Evolutionary conservation across 2,113 vertebrate genomes (phyloP).

Genomic region (Laterallus jamaicensis): DNA sequence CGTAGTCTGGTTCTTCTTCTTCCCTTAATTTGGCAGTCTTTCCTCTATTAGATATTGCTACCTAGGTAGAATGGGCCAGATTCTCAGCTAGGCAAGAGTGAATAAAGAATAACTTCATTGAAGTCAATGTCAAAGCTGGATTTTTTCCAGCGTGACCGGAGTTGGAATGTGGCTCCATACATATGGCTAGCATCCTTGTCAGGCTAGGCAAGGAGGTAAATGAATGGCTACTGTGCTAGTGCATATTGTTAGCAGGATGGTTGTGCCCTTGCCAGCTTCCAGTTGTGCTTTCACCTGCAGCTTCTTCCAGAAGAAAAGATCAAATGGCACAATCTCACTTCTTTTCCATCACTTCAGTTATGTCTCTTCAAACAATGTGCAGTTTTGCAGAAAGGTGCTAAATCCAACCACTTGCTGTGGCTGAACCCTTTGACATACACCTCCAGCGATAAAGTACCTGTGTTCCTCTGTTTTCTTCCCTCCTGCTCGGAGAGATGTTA

Average conservation of each 20-base stretch:
- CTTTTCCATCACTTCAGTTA: background rate
- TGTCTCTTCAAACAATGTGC: background rate
- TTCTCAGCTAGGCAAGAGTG: background rate
- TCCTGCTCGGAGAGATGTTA: background rate
- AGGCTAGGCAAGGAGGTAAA: background rate
- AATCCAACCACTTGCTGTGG: background rate
- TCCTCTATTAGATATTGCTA: background rate
- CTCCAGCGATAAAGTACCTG: background rate
- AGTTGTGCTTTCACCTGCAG: background rate
- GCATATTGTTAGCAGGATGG: background rate
- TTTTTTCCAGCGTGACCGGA: background rate
- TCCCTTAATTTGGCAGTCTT: background rate
- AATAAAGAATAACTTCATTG: slow-evolving; percentile 24
- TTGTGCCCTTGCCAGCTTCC: background rate
- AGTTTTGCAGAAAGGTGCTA: background rate
- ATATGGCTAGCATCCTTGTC: background rate
- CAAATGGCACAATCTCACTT: background rate
- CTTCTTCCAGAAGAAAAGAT: background rate
- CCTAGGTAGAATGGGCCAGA: background rate
- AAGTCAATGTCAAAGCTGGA: slow-evolving; percentile 25
- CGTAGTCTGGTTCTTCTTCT: background rate
- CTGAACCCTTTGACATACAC: background rate
- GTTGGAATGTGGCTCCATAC: slow-evolving; percentile 7
- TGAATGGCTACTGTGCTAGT: background rate
- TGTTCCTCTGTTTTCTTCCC: background rate